Evolutionary conservation across 2,113 vertebrate species (phyloP), one percentile per base, ranked within the genome.

Genomic region (Perca flavescens): DNA sequence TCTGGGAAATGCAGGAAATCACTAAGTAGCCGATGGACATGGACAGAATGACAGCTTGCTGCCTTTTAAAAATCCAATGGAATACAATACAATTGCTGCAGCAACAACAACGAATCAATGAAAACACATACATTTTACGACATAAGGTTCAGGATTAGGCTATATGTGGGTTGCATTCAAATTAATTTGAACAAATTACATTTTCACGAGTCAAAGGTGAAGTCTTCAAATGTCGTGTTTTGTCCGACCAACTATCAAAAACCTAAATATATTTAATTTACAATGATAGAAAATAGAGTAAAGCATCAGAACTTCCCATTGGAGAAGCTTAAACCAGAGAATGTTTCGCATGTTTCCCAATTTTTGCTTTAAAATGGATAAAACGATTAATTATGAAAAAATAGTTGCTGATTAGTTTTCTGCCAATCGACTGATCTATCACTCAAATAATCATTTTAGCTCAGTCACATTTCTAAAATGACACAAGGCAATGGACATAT

Each of bases 1-100:
- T 52, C 52, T 74, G 25, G 25, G 82, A 73, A 78, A 87, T 17
- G 31, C 53, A 83, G 76, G 62, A 70, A 86, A 80, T 86, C 64
- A 66, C n/a, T 62, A 43, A 75, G 53, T 50, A 46, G 34, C 66
- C 47, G 53, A 3, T 34, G 15, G 56, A 72, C 79, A 71, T 49
- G 15, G 49, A 61, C n/a, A 9, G 52, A 50, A 68, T 50, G 3
- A 49, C 17, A 19, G 61, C 11, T n/a, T 22, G 19, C 61, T 64
- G 36, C 28, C 31, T 31, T 61, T 60, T 31, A 31, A 34, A 61
- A 61, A 61, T 28, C 14, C 25, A 13, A 56, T 25, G 6, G 22
- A 31, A 9, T 36, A 36, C 9, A 36, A 40, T 63, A 34, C 6
- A 15, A 31, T 34, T 28, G 2, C 57, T 25, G 14, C 25, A 60